A percentile compares a stretch with the other conserved stretches of the same genome.
These are phyloP conservation scores for Prionailurus bengalensis DNA, from an alignment of 2,113 vertebrate genomes.

Conservation along the genomic window DNA sequence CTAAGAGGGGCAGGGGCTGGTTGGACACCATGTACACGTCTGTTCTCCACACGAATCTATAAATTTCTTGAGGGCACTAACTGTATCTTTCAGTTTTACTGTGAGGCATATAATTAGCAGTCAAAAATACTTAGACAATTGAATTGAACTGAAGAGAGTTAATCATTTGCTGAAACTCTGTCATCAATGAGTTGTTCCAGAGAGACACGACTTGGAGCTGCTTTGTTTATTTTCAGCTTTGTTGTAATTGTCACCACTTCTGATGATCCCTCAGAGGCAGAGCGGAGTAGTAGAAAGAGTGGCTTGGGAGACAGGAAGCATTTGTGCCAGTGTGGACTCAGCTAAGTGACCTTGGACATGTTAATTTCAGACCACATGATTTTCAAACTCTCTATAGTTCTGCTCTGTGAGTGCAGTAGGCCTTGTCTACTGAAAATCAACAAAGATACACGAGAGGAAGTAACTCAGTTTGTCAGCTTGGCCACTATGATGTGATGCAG, in stretches of 20 bases:
- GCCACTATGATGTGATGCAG: not conserved
- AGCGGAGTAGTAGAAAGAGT: not conserved
- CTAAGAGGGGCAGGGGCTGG: not conserved
- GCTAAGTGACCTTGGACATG: not conserved
- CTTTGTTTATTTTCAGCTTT: slow-evolving; percentile 52
- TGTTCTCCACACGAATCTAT: not conserved
- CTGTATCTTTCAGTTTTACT: slow-evolving; percentile 42
- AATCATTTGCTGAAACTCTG: not conserved
- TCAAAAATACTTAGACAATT: slow-evolving; percentile 45
- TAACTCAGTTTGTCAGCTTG: not conserved
- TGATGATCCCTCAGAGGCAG: not conserved
- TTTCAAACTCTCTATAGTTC: not conserved
- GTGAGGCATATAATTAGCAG: not conserved
- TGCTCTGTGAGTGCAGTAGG: not conserved
- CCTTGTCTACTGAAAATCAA: not conserved
- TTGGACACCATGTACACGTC: not conserved
- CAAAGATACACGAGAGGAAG: not conserved
- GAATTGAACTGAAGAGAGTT: slow-evolving; percentile 17
- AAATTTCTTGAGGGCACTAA: slow-evolving; percentile 19
- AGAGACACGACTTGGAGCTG: not conserved
- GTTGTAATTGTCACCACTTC: not conserved
- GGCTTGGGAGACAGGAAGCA: not conserved
- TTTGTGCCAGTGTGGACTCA: not conserved
- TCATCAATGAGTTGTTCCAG: slow-evolving; percentile 32
- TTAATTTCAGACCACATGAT: not conserved